Percentiles rank a stretch among this genome's conserved stretches.
Conservation (phyloP, 2,888 invertebrate genomes). For the Hydraecia micacea region DNA sequence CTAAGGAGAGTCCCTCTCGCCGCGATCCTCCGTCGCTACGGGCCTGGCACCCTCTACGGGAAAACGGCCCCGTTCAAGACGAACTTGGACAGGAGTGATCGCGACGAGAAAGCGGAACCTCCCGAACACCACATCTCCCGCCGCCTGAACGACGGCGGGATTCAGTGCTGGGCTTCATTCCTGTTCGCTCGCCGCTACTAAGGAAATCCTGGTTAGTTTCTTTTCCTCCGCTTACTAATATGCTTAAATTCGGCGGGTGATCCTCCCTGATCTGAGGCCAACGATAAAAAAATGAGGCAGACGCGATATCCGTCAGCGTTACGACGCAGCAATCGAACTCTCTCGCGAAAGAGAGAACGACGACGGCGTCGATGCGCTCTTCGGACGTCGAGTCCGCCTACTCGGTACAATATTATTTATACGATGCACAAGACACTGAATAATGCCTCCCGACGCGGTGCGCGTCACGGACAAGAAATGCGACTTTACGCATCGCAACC, state of each 20-base stretch:
- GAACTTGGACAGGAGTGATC: constrained; percentile 82
- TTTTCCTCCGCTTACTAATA: constrained; percentile 93
- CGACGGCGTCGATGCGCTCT: too few species aligned
- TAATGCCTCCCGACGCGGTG: neutral
- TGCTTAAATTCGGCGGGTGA: constrained; percentile 90
- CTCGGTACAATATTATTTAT: too few species aligned
- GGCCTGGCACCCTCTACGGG: constrained; percentile 87
- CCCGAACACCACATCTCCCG: constrained; percentile 90
- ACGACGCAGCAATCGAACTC: constrained; percentile 22
- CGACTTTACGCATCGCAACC: neutral
- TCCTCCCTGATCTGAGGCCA: constrained; percentile 74
- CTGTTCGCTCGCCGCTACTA: constrained; percentile 84
- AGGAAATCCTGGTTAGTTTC: constrained; percentile 88
- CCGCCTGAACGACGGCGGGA: constrained; percentile 81
- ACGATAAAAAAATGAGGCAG: constrained; percentile 54
- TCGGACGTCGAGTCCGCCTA: too few species aligned
- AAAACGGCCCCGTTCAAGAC: constrained; percentile 85
- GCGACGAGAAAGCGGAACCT: constrained; percentile 77
- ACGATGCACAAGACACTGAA: neutral
- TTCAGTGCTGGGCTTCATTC: constrained; percentile 91
- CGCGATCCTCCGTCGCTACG: constrained; percentile 80
- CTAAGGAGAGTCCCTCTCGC: constrained; percentile 75
- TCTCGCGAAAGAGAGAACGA: too few species aligned
- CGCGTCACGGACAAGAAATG: neutral
- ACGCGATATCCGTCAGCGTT: constrained; percentile 52